phyloP scores from a whole-genome alignment of 2,113 vertebrate genomes.

The Chlorodrepanis virens region DNA sequence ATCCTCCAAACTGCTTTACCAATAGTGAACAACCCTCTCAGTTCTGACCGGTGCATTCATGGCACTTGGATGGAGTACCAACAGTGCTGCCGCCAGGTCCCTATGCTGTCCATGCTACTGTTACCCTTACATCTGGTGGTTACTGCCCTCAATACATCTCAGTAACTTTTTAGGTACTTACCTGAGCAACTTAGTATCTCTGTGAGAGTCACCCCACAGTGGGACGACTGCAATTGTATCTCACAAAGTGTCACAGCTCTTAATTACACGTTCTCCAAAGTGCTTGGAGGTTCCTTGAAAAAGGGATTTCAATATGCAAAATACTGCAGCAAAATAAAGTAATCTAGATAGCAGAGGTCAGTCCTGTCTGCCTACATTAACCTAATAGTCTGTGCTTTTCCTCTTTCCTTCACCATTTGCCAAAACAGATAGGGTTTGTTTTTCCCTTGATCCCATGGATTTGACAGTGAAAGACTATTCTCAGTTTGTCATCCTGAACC shows the following conservation, averaged over 20 bases:
- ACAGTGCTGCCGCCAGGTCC: no score
- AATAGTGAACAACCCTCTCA: background rate
- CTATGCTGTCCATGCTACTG: fast-evolving
- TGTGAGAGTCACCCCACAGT: background rate
- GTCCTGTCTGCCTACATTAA: background rate
- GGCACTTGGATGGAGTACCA: fast-evolving
- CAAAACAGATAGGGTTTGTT: slow-evolving; percentile 14
- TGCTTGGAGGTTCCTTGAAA: background rate
- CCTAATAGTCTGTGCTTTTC: background rate
- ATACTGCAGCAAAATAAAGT: background rate
- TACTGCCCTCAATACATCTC: background rate
- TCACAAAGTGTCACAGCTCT: background rate
- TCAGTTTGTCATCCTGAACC: slow-evolving; percentile 32
- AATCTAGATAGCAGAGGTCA: slow-evolving; percentile 8
- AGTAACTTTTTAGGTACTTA: background rate
- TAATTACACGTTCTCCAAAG: background rate
- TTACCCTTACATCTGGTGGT: background rate
- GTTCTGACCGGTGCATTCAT: background rate
- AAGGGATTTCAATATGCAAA: background rate
- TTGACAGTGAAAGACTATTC: slow-evolving; percentile 28
- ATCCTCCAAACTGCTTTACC: background rate
- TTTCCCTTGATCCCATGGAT: slow-evolving; percentile 15
- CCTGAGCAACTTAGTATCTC: background rate
- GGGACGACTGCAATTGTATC: fast-evolving
- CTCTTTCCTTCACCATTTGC: slow-evolving; percentile 13